Evolutionary conservation across 2,113 vertebrate species (phyloP), one percentile per base, ranked within the genome.

Genomic region (Merops nubicus): DNA sequence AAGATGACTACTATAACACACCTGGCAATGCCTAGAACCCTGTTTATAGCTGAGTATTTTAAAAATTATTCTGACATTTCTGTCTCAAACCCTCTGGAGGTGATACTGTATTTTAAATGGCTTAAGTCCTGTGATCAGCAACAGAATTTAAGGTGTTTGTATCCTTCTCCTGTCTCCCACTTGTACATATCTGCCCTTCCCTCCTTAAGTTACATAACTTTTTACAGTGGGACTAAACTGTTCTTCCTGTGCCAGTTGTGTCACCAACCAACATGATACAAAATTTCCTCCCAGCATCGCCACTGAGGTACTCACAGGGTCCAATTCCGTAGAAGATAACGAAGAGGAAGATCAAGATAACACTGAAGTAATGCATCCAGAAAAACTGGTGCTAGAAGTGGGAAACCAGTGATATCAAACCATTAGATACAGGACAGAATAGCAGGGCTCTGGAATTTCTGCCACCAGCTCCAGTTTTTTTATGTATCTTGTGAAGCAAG

Each of bases 331-430:
- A 99, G 92, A 97, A 98, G 89, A 98, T 81, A 81, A 99, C 98
- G 3, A 98, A 99, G 6, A 97, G 34, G 85, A 99, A 99, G 96
- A 99, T 97, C 51, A 99, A 95, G 60, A 93, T 63, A 90, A 99
- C 98, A 79, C 98, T 99, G 98, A 98, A 98, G 94, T 99, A 98
- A 8, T 98, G 97, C 98, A 99, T 98, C 99, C 98, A 99, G n/a
- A 96, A 97, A 78, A 98, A 95, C 0, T 53, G 67, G 15, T 81
- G 92, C 98, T 99, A 48, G 54, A 89, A 75, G 86, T 57, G 50
- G 91, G 64, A 93, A 95, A 94, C 1, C 56, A 74, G 64, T 9
- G 28, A 91, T 6, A 87, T 5, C 48, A 85, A 60, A 53, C 8
- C 2, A 0, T 93, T 73, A 94, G 50, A 23, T 21, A 80, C 36